Evolutionary conservation across 35 echinoderm and acorn worm species (phyloP).

Genomic region (Lytechinus variegatus): DNA sequence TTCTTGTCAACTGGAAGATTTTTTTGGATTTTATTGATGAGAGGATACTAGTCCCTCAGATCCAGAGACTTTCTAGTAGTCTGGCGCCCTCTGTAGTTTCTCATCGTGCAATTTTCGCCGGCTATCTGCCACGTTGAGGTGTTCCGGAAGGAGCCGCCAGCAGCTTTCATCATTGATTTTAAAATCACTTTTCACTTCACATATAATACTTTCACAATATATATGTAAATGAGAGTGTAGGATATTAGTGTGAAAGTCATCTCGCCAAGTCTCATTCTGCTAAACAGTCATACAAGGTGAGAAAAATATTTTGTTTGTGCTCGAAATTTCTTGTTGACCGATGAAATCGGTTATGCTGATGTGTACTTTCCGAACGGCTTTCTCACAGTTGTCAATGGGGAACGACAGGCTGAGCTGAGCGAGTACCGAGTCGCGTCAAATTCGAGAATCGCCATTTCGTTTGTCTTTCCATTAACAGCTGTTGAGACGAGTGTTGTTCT

Average conservation of each 20-base stretch:
- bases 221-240: neutral
- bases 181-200: neutral
- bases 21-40: too few species aligned
- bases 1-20: too few species aligned
- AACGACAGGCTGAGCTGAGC: neutral
- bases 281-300: neutral
- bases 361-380: neutral
- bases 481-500: neutral
- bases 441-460: neutral
- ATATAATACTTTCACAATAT: neutral
- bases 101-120: neutral
- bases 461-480: neutral
- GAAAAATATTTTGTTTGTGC: neutral
- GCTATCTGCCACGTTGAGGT: neutral
- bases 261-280: neutral
- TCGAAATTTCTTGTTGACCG: neutral
- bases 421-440: neutral
- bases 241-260: neutral
- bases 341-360: neutral
- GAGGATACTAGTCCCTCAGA: too few species aligned
- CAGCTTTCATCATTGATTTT: neutral
- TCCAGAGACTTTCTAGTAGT: too few species aligned
- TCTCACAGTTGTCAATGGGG: slow-evolving; percentile 9
- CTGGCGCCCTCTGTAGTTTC: neutral
- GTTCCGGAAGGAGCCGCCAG: slow-evolving; percentile 1